Conservation (phyloP, 2,888 invertebrate species). For the Xanthorhoe spadicearia region DNA sequence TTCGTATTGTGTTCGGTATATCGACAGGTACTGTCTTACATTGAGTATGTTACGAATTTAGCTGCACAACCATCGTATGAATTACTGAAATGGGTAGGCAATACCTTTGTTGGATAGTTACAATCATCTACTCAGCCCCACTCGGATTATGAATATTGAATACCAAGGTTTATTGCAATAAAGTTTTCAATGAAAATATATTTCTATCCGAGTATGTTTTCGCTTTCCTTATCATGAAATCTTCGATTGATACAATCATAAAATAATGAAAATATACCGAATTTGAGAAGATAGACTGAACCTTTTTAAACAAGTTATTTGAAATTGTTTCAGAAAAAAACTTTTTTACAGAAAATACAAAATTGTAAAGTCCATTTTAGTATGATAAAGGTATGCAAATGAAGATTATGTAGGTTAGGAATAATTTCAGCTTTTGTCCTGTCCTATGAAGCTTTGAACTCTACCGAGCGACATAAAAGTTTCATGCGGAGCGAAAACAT, state of each 20-base stretch:
- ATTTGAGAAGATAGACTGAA: too few relatives aligned
- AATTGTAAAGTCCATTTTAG: not conserved
- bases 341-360: not conserved
- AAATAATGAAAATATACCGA: not conserved
- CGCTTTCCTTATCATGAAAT: not conserved
- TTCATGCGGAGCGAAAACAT: not conserved
- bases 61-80: not conserved
- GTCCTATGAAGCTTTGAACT: not conserved
- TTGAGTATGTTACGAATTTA: not conserved
- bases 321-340: not conserved
- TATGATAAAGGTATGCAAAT: slow-evolving; percentile 2
- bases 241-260: not conserved
- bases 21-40: not conserved
- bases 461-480: not conserved
- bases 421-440: not conserved
- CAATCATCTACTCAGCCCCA: not conserved
- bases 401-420: not conserved
- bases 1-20: not conserved
- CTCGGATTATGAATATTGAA: not conserved
- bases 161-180: not conserved
- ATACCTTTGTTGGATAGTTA: not conserved
- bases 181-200: not conserved
- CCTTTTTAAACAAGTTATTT: not conserved
- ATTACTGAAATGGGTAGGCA: not conserved
- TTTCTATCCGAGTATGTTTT: not conserved